These are phyloP conservation scores for Tokudaia muenninki DNA, from an alignment of 2,797 vertebrate genomes.

Conservation along the genomic window DNA sequence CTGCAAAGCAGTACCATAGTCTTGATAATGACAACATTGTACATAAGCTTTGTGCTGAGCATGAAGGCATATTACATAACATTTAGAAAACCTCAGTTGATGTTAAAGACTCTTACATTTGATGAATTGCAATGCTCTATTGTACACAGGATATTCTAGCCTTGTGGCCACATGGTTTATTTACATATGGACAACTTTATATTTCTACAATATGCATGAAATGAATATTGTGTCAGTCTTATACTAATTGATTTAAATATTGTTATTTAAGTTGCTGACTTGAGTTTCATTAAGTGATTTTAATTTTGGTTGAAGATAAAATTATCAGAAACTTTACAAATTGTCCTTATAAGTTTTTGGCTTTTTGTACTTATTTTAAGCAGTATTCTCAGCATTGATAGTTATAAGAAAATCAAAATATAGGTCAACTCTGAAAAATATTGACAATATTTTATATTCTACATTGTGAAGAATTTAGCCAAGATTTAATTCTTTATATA, in stretches of 20 bases:
- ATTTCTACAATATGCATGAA: not conserved
- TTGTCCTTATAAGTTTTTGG: not conserved
- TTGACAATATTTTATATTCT: not conserved
- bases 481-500: not conserved
- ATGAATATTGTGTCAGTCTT: not conserved
- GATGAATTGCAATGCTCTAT: not conserved
- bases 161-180: not conserved
- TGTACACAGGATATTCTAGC: not conserved
- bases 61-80: not conserved
- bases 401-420: not conserved
- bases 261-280: not conserved
- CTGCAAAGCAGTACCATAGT: too few relatives aligned
- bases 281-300: not conserved
- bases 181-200: not conserved
- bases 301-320: not conserved
- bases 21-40: not conserved
- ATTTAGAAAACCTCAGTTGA: not conserved
- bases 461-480: not conserved
- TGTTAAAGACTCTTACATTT: too few relatives aligned
- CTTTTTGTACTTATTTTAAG: not conserved
- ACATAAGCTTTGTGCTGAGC: too few relatives aligned
- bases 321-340: not conserved
- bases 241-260: not conserved
- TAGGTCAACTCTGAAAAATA: not conserved
- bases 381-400: not conserved